Conservation (phyloP, 2,113 vertebrate genomes). For the Hassar affinis region DNA sequence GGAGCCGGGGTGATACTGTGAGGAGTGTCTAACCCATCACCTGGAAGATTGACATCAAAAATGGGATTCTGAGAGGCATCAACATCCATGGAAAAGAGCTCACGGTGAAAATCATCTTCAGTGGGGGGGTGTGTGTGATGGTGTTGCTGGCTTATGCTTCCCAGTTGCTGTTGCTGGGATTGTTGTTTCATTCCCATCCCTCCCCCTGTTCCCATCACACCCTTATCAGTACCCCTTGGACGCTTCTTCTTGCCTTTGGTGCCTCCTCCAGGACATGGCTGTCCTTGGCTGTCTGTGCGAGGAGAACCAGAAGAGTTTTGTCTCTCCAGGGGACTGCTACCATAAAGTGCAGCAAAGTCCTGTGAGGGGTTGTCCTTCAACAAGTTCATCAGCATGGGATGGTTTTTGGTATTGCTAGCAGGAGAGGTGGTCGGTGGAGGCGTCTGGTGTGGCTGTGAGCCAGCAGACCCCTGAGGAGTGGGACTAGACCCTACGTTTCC, state of each 20-base stretch:
- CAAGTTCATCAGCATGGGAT: constrained; percentile 99
- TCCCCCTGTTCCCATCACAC: constrained; percentile 49
- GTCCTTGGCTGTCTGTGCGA: constrained; percentile 77
- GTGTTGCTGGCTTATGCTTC: constrained; percentile 62
- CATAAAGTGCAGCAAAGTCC: constrained; percentile 90
- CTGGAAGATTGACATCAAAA: constrained; percentile 92
- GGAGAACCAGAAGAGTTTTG: constrained; percentile 94
- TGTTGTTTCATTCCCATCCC: constrained; percentile 63
- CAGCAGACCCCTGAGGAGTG: constrained; percentile 76
- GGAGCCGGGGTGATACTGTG: constrained; percentile 94
- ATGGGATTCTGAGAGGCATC: constrained; percentile 94
- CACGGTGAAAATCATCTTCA: constrained; percentile 97
- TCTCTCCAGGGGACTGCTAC: constrained; percentile 90
- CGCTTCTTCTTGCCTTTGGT: constrained; percentile 93
- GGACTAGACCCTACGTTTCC: constrained; percentile 94
- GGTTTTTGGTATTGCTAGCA: constrained; percentile 98
- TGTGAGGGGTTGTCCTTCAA: constrained; percentile 96
- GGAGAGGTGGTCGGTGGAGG: constrained; percentile 94
- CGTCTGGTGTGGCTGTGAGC: constrained; percentile 83
- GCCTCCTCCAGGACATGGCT: constrained; percentile 59
- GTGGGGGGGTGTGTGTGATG: constrained; percentile 77
- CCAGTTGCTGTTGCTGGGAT: constrained; percentile 46
- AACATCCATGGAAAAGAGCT: constrained; percentile 97
- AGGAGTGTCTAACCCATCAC: constrained; percentile 91
- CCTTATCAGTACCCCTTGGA: constrained; percentile 81